Evolutionary conservation across 1,140 invertebrate species (phyloP), one percentile per base, ranked within the genome.

Genomic region (Drosophila subpulchrella): DNA sequence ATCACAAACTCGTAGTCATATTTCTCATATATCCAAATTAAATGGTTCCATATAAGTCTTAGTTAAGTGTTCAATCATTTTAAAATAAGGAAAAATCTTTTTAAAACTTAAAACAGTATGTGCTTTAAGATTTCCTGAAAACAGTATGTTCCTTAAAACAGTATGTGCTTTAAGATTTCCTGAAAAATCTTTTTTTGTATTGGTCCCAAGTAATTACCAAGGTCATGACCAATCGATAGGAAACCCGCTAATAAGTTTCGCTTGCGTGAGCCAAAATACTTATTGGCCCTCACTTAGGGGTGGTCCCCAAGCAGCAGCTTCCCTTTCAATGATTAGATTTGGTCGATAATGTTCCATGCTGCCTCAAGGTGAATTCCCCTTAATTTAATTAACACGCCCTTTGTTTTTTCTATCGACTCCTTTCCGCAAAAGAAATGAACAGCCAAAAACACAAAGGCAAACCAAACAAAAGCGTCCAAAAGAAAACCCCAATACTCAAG

Each of bases 331-430:
- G 72, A 75, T 75, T 65, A 44, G 51, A 56, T 75, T 75, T 75
- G 55, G 5, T 30, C 50, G 72, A 76, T 76, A 76, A 48, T 42
- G 32, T 36, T 41, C 36, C 54, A 38, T 36, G 42, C 13, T 17
- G 53, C 61, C 72, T 24, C 42, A 76, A 76, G 73, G 53, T 58
- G 53, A 57, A 39, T 67, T 58, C n/a, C 20, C 59, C 61, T 63
- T 75, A 78, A 86, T 85, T 85, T 75, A 85, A 86, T 85, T 81
- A 78, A 75, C 65, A 71, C 42, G 30, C 60, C 57, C 65, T 51
- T 78, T 85, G 36, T 67, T 66, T 42, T 30, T 38, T 41, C 39
- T 50, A 34, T 68, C 41, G 42, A 46, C 38, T 53, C 47, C n/a
- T n/a, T 63, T 54, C 34, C 48, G 5, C 51, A 47, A 47, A 46